Percentiles rank a stretch among this genome's conserved stretches.
phyloP scores from a whole-genome alignment of 2,797 vertebrate genomes.

The Thripadectes ignobilis region DNA sequence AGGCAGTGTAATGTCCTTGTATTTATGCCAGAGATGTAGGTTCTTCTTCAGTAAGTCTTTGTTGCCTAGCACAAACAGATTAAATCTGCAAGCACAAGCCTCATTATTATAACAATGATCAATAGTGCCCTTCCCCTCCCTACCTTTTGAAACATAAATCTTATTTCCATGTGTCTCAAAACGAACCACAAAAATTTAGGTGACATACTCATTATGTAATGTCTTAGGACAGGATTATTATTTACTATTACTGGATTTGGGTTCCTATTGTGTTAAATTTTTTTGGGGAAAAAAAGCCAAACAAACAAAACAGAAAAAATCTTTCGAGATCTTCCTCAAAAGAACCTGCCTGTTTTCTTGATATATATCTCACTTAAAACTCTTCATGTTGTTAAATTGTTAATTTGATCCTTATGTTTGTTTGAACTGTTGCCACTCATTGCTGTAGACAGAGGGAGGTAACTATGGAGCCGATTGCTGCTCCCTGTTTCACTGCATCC shows the following conservation, averaged over 20 bases:
- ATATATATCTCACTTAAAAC: neutral
- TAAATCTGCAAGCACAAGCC: neutral
- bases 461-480: neutral
- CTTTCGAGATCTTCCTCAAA: neutral
- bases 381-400: neutral
- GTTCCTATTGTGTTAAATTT: neutral
- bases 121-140: neutral
- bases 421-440: neutral
- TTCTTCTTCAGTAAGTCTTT: neutral
- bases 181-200: neutral
- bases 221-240: neutral
- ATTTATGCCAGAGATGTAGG: neutral
- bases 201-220: neutral
- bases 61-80: neutral
- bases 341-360: neutral
- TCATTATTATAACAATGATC: neutral
- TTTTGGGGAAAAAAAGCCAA: neutral
- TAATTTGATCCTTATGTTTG: neutral
- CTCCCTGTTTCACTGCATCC: neutral
- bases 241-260: neutral
- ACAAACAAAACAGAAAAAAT: neutral
- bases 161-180: neutral
- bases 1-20: neutral
- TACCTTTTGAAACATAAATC: neutral
- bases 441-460: neutral